Evolutionary conservation across 2,888 invertebrate genomes (phyloP), one percentile per base, ranked within the genome.

Genomic region (Aproaerema taeniolella): DNA sequence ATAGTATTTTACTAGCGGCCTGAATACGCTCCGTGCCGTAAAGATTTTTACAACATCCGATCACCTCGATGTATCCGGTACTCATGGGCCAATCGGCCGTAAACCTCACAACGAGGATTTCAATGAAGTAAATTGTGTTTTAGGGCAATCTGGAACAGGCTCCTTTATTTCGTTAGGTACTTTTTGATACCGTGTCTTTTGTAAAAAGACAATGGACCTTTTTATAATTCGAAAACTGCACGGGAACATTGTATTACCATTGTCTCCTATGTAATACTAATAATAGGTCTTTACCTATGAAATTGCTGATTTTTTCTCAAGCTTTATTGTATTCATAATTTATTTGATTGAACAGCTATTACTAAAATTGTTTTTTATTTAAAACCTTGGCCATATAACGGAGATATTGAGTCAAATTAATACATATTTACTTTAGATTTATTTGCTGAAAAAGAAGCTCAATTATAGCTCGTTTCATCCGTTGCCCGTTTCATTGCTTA

Each of bases 11-110:
- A n/a, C n/a, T n/a, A n/a, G n/a, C n/a, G n/a, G n/a, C n/a, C n/a
- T n/a, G n/a, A n/a, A n/a, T n/a, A n/a, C n/a, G n/a, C n/a, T n/a
- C n/a, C 79, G 67, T 52, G 68, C 66, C 73, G 67, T 81, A 81
- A 80, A 82, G 62, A 70, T 72, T 79, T 81, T 82, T 80, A 82
- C 74, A 67, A 57, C 69, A 61, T 43, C 58, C 69, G 66, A 70
- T 72, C 68, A 67, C 67, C 62, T 53, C 54, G 2, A 20, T 20
- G n/a, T n/a, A n/a, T n/a, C n/a, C n/a, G n/a, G 54, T 20, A 26
- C n/a, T 3, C n/a, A 5, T n/a, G 20, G 13, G 14, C 14, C 14
- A 8, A 30, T 28, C 10, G 14, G 14, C 14, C 7, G 14, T 30
- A 30, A 30, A 30, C 6, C 7, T 3, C 2, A 7, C 30, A 30